These are phyloP conservation scores for Pangasianodon gigas DNA, from an alignment of 2,113 vertebrate genomes.

Conservation along the genomic window DNA sequence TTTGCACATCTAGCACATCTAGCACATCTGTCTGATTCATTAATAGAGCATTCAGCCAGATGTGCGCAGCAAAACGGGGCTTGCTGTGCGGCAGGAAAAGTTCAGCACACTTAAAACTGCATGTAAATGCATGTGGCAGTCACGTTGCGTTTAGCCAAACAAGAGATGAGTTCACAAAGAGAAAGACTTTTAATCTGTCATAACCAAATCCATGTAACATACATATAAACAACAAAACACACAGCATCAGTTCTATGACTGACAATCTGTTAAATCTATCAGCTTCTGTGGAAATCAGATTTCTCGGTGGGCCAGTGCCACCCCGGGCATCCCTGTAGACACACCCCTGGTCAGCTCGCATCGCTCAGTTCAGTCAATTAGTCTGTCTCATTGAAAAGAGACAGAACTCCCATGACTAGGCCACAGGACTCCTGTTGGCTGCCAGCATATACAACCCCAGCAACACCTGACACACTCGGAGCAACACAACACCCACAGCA, in stretches of 20 bases:
- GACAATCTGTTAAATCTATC: no score
- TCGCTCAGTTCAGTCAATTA: no score
- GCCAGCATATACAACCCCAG: no score
- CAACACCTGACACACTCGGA: no score
- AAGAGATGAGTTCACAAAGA: background rate
- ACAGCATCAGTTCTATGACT: background rate
- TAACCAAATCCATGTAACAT: background rate
- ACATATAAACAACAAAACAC: background rate
- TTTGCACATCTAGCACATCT: background rate
- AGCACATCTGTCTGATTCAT: background rate
- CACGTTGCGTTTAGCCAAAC: background rate
- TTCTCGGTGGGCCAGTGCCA: background rate
- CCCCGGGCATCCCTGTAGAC: no score
- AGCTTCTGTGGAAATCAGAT: no score
- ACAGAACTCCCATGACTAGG: no score
- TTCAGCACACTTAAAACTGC: background rate
- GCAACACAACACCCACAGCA: no score
- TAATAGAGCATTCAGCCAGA: background rate
- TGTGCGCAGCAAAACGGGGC: background rate
- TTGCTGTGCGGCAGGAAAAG: no score
- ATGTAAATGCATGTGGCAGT: background rate
- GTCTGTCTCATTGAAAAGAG: no score
- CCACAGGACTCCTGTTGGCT: no score
- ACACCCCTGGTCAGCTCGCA: no score
- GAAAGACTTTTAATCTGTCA: background rate